A percentile compares a stretch with the other conserved stretches of the same genome.
These are phyloP conservation scores for Rhynchophorus ferrugineus DNA, from an alignment of 1,140 invertebrate genomes.

Conservation along the genomic window DNA sequence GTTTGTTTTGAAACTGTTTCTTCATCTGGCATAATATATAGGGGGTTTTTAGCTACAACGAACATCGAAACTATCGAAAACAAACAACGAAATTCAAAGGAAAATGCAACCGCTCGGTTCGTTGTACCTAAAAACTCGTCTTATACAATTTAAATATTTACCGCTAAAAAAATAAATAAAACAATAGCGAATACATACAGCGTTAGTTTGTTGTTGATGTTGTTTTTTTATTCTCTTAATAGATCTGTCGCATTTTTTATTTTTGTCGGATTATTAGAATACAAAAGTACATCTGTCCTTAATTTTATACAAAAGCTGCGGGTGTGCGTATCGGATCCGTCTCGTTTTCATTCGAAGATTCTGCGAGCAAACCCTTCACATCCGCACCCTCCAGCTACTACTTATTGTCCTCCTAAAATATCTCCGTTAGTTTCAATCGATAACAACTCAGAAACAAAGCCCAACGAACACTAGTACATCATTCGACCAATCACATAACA, in stretches of 20 bases:
- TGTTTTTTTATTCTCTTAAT: constrained; percentile 3
- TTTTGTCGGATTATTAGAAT: not conserved
- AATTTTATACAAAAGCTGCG: not conserved
- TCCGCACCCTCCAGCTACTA: constrained; percentile 23
- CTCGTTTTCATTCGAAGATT: no score
- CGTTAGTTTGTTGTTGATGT: not conserved
- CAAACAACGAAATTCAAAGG: no score
- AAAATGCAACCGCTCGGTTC: no score
- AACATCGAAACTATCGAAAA: no score
- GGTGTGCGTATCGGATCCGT: not conserved
- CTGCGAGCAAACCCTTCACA: no score
- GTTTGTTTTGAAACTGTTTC: not conserved
- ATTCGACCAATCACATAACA: constrained; percentile 30
- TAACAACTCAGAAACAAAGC: not conserved
- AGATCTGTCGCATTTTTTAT: not conserved
- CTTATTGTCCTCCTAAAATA: constrained; percentile 36
- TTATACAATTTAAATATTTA: not conserved
- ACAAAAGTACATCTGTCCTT: no score
- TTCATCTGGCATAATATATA: not conserved
- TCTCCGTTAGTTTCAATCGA: constrained; percentile 14
- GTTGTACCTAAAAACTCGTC: no score
- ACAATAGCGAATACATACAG: not conserved
- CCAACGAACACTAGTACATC: constrained; percentile 23
- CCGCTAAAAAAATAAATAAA: not conserved
- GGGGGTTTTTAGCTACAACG: not conserved